These are phyloP conservation scores for Philopedon plagiatum DNA, from an alignment of 2,888 invertebrate species.

Conservation along the genomic window DNA sequence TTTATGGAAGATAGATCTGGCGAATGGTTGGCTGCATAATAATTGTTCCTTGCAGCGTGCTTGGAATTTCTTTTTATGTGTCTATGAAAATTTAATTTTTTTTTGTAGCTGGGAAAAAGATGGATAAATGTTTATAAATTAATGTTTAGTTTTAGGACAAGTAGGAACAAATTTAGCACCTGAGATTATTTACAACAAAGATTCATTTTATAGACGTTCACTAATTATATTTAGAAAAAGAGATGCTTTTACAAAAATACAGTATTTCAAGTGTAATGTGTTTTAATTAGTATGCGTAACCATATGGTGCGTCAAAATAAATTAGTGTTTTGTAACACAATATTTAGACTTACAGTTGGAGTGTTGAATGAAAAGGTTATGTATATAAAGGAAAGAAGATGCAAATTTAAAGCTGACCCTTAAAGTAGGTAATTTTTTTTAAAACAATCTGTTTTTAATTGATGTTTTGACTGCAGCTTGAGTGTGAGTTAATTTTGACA, in stretches of 20 bases:
- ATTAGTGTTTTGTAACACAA: not conserved
- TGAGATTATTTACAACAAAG: too few species aligned
- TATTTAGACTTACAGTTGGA: not conserved
- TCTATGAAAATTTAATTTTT: too few species aligned
- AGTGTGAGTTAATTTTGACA: not conserved
- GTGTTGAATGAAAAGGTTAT: not conserved
- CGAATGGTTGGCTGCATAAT: too few species aligned
- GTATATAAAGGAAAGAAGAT: not conserved
- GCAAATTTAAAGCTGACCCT: not conserved
- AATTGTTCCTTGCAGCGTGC: too few species aligned
- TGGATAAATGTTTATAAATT: too few species aligned
- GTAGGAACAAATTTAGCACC: too few species aligned
- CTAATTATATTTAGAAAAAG: not conserved
- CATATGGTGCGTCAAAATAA: not conserved
- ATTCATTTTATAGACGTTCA: too few species aligned
- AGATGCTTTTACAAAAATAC: not conserved
- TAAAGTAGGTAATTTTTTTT: not conserved
- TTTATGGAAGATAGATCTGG: too few species aligned
- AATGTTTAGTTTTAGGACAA: too few species aligned
- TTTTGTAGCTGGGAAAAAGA: too few species aligned
- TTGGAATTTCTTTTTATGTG: too few species aligned
- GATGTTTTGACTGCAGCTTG: not conserved
- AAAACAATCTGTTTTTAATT: conserved; percentile 2
- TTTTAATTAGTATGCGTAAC: not conserved
- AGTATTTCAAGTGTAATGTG: not conserved